phyloP scores from a whole-genome alignment of 2,113 vertebrate species.

The Gila orcuttii region DNA sequence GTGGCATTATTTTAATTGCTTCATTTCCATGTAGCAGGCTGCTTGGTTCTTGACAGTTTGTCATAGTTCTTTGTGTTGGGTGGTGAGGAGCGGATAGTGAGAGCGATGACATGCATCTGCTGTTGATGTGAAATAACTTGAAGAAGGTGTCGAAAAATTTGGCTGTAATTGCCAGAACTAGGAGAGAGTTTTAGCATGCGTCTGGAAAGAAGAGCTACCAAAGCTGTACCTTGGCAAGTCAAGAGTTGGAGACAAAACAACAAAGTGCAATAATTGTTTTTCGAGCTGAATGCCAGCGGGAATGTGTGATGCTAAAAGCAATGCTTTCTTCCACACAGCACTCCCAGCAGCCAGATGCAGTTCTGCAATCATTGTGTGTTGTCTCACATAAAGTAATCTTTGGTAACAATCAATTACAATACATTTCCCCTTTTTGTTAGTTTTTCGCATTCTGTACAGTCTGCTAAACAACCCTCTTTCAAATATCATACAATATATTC shows the following conservation, averaged over 20 bases:
- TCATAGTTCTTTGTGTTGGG: conserved; percentile 60
- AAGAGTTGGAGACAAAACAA: conserved; percentile 66
- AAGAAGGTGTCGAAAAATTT: conserved; percentile 65
- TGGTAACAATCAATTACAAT: conserved; percentile 80
- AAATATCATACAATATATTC: conserved; percentile 76
- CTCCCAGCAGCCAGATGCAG: conserved; percentile 68
- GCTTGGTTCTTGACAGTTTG: conserved; percentile 58
- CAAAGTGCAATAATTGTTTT: conserved; percentile 71
- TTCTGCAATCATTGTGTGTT: conserved; percentile 69
- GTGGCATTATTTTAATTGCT: conserved; percentile 69
- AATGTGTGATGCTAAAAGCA: conserved; percentile 63
- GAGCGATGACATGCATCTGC: conserved; percentile 60
- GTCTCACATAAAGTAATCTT: conserved; percentile 73
- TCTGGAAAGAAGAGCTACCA: conserved; percentile 62
- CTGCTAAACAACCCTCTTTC: conserved; percentile 76
- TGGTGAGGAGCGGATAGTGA: conserved; percentile 12
- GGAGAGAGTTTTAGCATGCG: conserved; percentile 55
- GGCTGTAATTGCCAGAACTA: conserved; percentile 65
- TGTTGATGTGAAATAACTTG: conserved; percentile 59
- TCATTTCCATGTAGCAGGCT: conserved; percentile 62
- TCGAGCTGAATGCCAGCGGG: conserved; percentile 66
- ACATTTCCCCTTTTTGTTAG: conserved; percentile 71
- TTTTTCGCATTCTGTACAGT: conserved; percentile 68
- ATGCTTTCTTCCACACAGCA: conserved; percentile 57
- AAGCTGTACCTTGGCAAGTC: conserved; percentile 60